Percentiles rank a stretch among this genome's conserved stretches.
Conservation (phyloP, 1,140 invertebrate genomes). For the Drosophila lacteicornis region DNA sequence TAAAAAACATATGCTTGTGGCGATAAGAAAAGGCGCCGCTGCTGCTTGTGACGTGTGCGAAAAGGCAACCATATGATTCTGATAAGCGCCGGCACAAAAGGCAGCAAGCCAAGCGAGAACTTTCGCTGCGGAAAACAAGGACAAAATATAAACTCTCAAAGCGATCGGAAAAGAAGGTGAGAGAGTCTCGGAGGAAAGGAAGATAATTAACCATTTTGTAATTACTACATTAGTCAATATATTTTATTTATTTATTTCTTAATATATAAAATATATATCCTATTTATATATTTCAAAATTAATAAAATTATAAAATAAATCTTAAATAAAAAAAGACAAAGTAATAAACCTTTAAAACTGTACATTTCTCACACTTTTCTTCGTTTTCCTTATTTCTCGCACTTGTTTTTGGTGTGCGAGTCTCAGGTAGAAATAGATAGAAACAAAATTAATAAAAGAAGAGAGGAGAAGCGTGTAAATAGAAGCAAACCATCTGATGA, state of each 20-base stretch:
- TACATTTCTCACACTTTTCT: conserved; percentile 53
- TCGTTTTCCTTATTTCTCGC: conserved; percentile 15
- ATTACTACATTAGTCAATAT: no score
- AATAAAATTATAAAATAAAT: conserved; percentile 15
- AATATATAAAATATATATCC: no score
- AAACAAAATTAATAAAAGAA: conserved; percentile 27
- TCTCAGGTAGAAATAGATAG: conserved; percentile 4
- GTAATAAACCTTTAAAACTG: conserved; percentile 42
- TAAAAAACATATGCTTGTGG: conserved; percentile 47
- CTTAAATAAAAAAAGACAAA: not conserved
- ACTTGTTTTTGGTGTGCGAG: conserved; percentile 30
- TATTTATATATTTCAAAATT: no score
- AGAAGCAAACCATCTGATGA: conserved; percentile 68
- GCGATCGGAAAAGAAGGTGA: not conserved
- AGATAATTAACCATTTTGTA: no score
- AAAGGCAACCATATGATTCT: conserved; percentile 72
- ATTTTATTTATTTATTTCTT: no score
- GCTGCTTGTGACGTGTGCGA: conserved; percentile 38
- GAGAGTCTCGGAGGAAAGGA: not conserved
- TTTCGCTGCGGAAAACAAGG: conserved; percentile 27
- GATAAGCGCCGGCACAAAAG: conserved; percentile 47
- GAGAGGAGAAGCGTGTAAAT: conserved; percentile 42
- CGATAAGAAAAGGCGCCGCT: conserved; percentile 33
- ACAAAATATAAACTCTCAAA: not conserved
- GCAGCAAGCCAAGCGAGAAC: conserved; percentile 16